These are phyloP conservation scores for Hirudo medicinalis DNA, from an alignment of 1,140 invertebrate genomes.

Conservation along the genomic window DNA sequence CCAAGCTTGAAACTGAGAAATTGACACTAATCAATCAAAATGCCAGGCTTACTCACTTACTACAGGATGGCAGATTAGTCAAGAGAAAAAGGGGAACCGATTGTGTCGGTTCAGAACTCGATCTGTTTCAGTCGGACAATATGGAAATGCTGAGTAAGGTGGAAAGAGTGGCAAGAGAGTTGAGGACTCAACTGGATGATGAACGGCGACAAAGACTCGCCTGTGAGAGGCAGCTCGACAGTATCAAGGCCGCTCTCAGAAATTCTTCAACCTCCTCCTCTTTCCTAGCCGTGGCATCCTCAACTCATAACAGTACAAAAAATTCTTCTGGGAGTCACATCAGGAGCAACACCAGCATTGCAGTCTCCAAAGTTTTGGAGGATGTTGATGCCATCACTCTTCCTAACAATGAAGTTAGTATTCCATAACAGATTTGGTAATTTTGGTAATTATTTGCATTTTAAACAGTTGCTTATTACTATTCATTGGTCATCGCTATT, in stretches of 20 bases:
- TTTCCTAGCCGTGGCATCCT: neutral
- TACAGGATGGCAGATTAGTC: slow-evolving; percentile 8
- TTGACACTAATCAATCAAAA: neutral
- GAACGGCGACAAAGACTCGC: neutral
- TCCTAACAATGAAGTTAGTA: too few species aligned
- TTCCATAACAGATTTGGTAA: too few species aligned
- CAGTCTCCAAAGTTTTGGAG: neutral
- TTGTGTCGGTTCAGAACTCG: neutral
- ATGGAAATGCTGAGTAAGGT: slow-evolving; percentile 1
- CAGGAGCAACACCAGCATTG: neutral
- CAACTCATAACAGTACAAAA: neutral
- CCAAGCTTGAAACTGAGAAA: slow-evolving; percentile 15
- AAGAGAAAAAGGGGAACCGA: slow-evolving; percentile 1
- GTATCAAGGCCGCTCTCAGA: slow-evolving; percentile 8
- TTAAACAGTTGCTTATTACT: too few species aligned
- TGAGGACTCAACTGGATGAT: neutral
- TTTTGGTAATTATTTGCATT: too few species aligned
- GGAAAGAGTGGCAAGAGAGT: neutral
- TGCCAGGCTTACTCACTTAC: slow-evolving; percentile 3
- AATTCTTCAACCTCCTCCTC: neutral
- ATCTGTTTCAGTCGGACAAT: neutral
- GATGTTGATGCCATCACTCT: neutral
- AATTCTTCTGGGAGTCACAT: neutral
- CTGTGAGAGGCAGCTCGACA: slow-evolving; percentile 3
- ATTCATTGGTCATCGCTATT: too few species aligned